Base-by-base conservation (phyloP, 2,113 vertebrate species). In the Callionymus lyra region DNA sequence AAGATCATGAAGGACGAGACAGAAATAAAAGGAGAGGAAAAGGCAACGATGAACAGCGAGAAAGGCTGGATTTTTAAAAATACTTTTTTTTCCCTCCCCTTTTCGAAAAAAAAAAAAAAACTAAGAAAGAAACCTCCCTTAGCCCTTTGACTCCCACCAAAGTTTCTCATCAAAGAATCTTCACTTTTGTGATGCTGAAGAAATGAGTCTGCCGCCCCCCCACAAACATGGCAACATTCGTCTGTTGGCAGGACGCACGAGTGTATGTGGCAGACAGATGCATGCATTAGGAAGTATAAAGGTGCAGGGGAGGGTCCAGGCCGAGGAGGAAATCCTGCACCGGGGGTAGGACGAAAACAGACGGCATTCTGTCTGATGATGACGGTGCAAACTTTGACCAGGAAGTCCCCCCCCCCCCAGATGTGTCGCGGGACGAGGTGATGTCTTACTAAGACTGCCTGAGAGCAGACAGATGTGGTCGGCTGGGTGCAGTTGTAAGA, bases 21-120 rank as follows among this genome's bases (percentile, higher is more conserved):
- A 69, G 47, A 67, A 34, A 62, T 41, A 66, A 43, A 72, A 71
- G 61, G 61, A 74, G 75, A 69, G 65, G 69, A 74, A 60, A 83
- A 82, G 81, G 81, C 80, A 82, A 81, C 76, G 14, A 77, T 74
- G 75, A 78, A 69, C 63, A 72, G 69, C 72, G 65, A 77, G 52
- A 76, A 78, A 82, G 78, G 81, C 81, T 74, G 55, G 45, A 47
- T 72, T 68, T 67, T 65, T 16, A 58, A 70, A 72, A 68, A 74
- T 47, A 37, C 31, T 41, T 14, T 37, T 43, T 35, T 53, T n/a
- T n/a, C n/a, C n/a, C n/a, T n/a, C n/a, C n/a, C 55, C 48, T 67
- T 52, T 66, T 70, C n/a, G n/a, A n/a, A n/a, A n/a, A n/a, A n/a
- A n/a, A n/a, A n/a, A n/a, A n/a, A n/a, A n/a, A n/a, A n/a, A 62